A percentile compares a stretch with the other conserved stretches of the same genome.
Conservation (phyloP, 2,888 invertebrate species). For the Drosophila affinis region DNA sequence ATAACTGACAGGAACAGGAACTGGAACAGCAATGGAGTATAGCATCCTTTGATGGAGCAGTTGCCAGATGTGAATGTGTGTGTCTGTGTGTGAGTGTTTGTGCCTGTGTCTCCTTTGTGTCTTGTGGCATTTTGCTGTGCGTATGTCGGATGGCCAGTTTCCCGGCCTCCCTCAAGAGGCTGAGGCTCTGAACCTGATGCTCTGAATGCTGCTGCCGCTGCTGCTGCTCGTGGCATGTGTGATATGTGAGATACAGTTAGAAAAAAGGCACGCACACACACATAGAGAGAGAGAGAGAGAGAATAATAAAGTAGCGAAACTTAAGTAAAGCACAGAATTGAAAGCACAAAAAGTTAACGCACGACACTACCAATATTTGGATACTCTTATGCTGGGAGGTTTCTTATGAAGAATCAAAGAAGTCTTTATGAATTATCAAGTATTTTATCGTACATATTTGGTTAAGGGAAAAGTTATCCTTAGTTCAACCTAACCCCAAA, state of each 20-base stretch:
- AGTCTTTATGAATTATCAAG: too few species aligned
- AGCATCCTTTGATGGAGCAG: slow-evolving; percentile 19
- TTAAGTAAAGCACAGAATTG: slow-evolving; percentile 13
- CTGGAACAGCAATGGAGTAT: slow-evolving; percentile 53
- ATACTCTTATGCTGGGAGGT: slow-evolving; percentile 9
- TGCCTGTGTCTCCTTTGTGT: slow-evolving; percentile 12
- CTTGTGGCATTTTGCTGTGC: slow-evolving; percentile 32
- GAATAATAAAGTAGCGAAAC: slow-evolving; percentile 20
- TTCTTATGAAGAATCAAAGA: too few species aligned
- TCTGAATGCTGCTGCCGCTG: slow-evolving; percentile 14
- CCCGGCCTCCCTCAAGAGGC: slow-evolving; percentile 11
- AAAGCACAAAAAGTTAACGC: background rate
- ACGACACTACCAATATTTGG: slow-evolving; percentile 1
- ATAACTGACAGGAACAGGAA: slow-evolving; percentile 57
- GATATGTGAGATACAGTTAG: slow-evolving; percentile 54
- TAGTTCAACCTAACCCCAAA: too few species aligned
- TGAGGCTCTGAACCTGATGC: slow-evolving; percentile 19
- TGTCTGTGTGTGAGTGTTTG: slow-evolving; percentile 6
- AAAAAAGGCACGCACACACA: slow-evolving; percentile 41
- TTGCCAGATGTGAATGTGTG: slow-evolving; percentile 17
- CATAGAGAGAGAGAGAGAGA: slow-evolving; percentile 23
- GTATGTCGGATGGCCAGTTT: slow-evolving; percentile 30
- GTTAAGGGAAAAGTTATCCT: too few species aligned
- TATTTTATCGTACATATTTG: too few species aligned
- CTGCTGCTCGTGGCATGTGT: slow-evolving; percentile 46